A percentile compares a stretch with the other conserved stretches of the same genome.
Conservation (phyloP, 53 echinoderm and acorn worm species). For the Actinopyga echinites region DNA sequence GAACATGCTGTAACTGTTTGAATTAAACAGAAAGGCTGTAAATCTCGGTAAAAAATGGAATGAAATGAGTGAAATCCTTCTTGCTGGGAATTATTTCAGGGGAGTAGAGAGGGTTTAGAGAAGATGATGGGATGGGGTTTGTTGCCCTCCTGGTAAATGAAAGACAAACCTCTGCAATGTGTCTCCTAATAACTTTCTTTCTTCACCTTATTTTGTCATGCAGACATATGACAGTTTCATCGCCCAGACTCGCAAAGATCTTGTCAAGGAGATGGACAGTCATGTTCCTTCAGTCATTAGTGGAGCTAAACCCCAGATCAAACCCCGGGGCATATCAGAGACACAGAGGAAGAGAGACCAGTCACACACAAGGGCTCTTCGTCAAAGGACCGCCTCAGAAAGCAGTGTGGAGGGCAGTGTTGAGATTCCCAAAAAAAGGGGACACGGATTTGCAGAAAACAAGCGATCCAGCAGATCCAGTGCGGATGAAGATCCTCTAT, state of each 20-base stretch:
- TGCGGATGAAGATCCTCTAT: constrained; percentile 57
- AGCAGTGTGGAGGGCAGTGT: constrained; percentile 76
- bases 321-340: constrained; percentile 70
- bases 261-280: constrained; percentile 68
- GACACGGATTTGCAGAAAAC: constrained; percentile 64
- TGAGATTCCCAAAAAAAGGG: constrained; percentile 37
- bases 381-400: constrained; percentile 90
- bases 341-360: constrained; percentile 68
- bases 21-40: no score
- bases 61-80: no score
- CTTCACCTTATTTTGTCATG: neutral
- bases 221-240: constrained; percentile 86
- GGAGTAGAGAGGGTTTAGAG: no score
- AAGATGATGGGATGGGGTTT: no score
- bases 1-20: no score
- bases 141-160: no score
- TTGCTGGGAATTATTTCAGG: no score
- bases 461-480: constrained; percentile 74
- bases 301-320: constrained; percentile 95
- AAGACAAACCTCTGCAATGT: no score
- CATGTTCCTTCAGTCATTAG: constrained; percentile 26
- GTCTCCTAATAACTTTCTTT: no score
- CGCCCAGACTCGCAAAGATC: constrained; percentile 66
- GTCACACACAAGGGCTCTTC: constrained; percentile 73
- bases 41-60: no score